Base-by-base conservation (phyloP, 2,888 invertebrate genomes). In the Agrotis puta region DNA sequence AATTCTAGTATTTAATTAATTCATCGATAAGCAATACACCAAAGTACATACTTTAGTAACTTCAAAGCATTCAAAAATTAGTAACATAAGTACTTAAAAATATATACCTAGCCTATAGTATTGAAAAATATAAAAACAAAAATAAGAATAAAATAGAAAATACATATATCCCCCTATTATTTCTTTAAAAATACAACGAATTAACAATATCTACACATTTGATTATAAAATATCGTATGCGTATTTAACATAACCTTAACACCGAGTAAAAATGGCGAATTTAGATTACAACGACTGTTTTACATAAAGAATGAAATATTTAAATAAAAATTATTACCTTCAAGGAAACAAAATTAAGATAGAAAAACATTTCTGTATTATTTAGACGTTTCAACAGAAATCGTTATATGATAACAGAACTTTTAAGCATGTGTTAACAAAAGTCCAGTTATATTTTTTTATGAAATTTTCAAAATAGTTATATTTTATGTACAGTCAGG, bases 231-330 rank as follows among this genome's bases (percentile, higher is more conserved):
- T 64, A 76, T 65, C 27, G 48, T 72, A 79, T 65, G 65, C 57
- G 57, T 72, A 69, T 61, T 66, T 67, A 59, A 79, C 69, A 67
- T 75, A 72, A 74, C 18, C 27, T 20, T 64, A 45, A 71, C 24
- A 66, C 62, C 69, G 51, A 71, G 65, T 69, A 74, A 57, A 67
- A 70, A 78, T 63, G 81, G 85, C 85, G 87, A 87, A 87, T 87
- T 87, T 87, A 87, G 65, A 74, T 65, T 68, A 88, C 88, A 88
- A 88, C 88, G 88, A 88, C 79, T 77, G 76, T 83, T 72, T 75
- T 69, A 77, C 56, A 70, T 59, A 69, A 68, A 82, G 48, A 64
- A 61, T 66, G 6, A 63, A 50, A 72, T 18, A 61, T n/a, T 20
- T 48, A 70, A 48, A 66, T 66, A 48, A 70, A 66, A 61, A 64